Conservation (phyloP, 2,888 invertebrate genomes). For the Hyposoter didymator region DNA sequence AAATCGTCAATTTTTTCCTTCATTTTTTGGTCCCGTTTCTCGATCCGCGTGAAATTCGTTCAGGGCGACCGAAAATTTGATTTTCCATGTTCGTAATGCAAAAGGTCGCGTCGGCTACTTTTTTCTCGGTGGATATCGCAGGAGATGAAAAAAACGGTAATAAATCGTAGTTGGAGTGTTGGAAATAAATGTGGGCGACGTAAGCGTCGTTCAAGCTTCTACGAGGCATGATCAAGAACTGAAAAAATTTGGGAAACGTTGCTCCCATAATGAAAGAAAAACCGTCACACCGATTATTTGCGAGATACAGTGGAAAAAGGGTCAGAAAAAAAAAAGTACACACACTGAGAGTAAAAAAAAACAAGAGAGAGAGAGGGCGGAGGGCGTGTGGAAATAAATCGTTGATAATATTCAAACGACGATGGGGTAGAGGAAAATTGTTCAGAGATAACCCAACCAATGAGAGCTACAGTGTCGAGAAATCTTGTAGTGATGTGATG, state of each 20-base stretch:
- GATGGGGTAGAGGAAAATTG: slow-evolving; percentile 33
- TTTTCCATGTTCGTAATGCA: not conserved
- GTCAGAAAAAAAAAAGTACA: slow-evolving; percentile 8
- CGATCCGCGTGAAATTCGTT: not conserved
- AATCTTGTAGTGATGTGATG: slow-evolving; percentile 65
- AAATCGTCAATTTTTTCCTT: not conserved
- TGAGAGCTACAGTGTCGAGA: slow-evolving; percentile 58
- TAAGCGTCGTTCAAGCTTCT: slow-evolving; percentile 55
- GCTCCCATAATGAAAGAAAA: slow-evolving; percentile 12
- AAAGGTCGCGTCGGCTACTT: not conserved
- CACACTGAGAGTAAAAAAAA: slow-evolving; percentile 24
- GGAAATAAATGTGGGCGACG: slow-evolving; percentile 28
- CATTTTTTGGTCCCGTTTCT: not conserved
- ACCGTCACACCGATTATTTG: slow-evolving; percentile 42
- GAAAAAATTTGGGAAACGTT: not conserved
- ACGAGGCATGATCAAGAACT: slow-evolving; percentile 37
- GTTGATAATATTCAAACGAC: slow-evolving; percentile 26
- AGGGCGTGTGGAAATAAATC: slow-evolving; percentile 23
- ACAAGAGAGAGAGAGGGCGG: not conserved
- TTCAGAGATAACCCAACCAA: slow-evolving; percentile 52
- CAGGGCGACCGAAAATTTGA: not conserved
- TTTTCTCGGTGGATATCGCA: slow-evolving; percentile 18
- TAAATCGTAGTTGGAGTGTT: slow-evolving; percentile 11
- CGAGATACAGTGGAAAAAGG: slow-evolving; percentile 36
- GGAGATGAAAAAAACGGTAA: not conserved